Percentiles rank a stretch among this genome's conserved stretches.
These are phyloP conservation scores for Oriolus oriolus DNA, from an alignment of 2,113 vertebrate species.

Conservation along the genomic window DNA sequence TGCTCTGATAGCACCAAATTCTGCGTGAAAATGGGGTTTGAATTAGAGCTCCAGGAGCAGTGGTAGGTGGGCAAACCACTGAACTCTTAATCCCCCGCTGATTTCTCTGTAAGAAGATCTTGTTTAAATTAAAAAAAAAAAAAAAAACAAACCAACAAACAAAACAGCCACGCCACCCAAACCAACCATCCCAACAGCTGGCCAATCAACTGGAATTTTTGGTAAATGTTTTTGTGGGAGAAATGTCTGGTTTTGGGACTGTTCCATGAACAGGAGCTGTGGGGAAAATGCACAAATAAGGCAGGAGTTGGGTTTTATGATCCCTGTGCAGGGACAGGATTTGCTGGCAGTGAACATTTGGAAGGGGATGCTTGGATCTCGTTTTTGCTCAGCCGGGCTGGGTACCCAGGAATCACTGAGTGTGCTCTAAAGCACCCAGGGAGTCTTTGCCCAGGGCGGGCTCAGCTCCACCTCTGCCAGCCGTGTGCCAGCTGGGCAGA, in stretches of 20 bases:
- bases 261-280: rapidly evolving
- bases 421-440: not conserved
- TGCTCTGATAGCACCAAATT: not conserved
- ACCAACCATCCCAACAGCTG: not conserved
- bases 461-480: not conserved
- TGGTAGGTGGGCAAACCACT: not conserved
- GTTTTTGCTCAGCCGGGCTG: not conserved
- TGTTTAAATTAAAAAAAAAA: not conserved
- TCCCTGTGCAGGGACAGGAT: not conserved
- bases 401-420: not conserved
- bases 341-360: not conserved
- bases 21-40: not conserved
- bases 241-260: rapidly evolving
- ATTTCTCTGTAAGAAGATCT: not conserved
- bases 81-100: not conserved
- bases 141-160: not conserved
- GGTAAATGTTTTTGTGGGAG: not conserved
- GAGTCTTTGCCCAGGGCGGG: not conserved
- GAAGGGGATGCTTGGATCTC: not conserved
- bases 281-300: not conserved
- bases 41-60: not conserved
- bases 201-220: not conserved
- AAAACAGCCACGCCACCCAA: not conserved
- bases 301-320: not conserved
- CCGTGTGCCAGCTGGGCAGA: not conserved